A percentile compares a stretch with the other conserved stretches of the same genome.
These are phyloP conservation scores for Heterotis niloticus DNA, from an alignment of 2,113 vertebrate species.

Conservation along the genomic window DNA sequence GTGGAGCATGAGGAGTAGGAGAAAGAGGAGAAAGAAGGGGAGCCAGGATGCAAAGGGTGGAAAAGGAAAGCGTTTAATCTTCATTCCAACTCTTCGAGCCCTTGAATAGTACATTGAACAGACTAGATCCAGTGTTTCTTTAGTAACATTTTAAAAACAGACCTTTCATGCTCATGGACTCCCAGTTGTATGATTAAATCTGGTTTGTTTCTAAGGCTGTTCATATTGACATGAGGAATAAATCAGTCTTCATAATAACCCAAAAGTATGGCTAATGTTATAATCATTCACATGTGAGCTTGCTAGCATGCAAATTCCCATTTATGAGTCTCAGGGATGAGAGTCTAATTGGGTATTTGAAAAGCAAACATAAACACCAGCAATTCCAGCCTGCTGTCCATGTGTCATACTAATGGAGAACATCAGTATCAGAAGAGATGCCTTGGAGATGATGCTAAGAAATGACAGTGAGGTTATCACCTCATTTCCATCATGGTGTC, in stretches of 20 bases:
- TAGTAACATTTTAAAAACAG: too few relatives aligned
- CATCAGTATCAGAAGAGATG: conserved; percentile 39
- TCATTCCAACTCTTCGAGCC: neutral
- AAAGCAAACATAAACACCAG: conserved; percentile 25
- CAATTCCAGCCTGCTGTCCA: conserved; percentile 15
- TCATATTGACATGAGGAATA: neutral
- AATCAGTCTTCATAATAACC: conserved; percentile 15
- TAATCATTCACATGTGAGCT: neutral
- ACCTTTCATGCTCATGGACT: too few relatives aligned
- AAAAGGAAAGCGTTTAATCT: neutral
- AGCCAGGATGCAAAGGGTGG: neutral
- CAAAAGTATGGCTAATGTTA: neutral
- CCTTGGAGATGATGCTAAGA: conserved; percentile 39
- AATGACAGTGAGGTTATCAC: too few relatives aligned
- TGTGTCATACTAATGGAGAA: conserved; percentile 36
- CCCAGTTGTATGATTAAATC: neutral
- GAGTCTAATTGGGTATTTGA: conserved; percentile 40
- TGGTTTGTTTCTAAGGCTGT: neutral
- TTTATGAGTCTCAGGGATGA: conserved; percentile 37
- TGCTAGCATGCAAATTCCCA: conserved; percentile 24
- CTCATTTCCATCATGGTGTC: neutral
- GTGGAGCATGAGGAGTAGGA: neutral
- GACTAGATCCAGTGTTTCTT: too few relatives aligned
- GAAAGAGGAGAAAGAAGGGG: neutral
- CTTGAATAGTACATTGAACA: neutral